Evolutionary conservation across 2,888 invertebrate genomes (phyloP).

Genomic region (Phymatocera aterrima): DNA sequence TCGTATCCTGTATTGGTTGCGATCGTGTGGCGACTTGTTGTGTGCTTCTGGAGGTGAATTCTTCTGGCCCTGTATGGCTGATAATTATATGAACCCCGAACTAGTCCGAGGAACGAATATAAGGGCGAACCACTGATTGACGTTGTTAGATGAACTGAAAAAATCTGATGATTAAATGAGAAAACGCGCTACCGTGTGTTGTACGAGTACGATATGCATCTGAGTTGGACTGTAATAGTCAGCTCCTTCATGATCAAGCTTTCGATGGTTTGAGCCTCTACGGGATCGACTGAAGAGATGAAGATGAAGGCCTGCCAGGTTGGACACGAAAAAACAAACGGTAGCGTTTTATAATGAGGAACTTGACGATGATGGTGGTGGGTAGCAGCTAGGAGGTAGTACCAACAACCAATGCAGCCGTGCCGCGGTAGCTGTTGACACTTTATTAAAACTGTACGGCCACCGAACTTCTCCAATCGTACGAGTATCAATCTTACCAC

Average conservation of each 20-base stretch:
- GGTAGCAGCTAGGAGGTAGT: no score
- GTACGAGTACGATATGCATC: not conserved
- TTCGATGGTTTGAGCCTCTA: not conserved
- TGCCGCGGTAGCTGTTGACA: slow-evolving; percentile 62
- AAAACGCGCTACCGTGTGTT: slow-evolving; percentile 26
- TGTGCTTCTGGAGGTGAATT: not conserved
- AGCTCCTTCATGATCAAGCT: not conserved
- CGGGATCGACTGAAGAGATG: not conserved
- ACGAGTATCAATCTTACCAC: slow-evolving; percentile 39
- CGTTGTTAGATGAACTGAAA: not conserved
- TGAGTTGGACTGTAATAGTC: slow-evolving; percentile 3
- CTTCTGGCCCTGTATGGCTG: not conserved
- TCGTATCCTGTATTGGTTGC: slow-evolving; percentile 57
- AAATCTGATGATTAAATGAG: not conserved
- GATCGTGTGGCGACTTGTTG: not conserved
- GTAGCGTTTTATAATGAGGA: slow-evolving; percentile 64
- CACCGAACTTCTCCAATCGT: slow-evolving; percentile 42
- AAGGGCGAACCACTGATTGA: not conserved
- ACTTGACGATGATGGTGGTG: slow-evolving; percentile 11
- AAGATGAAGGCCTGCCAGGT: slow-evolving; percentile 7
- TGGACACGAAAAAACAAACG: slow-evolving; percentile 51
- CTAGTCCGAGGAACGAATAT: not conserved
- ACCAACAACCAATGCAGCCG: no score
- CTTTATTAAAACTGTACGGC: slow-evolving; percentile 61
- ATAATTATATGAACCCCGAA: not conserved